phyloP scores from a whole-genome alignment of 1,140 invertebrate genomes.

The Drosophila melanogaster region DNA sequence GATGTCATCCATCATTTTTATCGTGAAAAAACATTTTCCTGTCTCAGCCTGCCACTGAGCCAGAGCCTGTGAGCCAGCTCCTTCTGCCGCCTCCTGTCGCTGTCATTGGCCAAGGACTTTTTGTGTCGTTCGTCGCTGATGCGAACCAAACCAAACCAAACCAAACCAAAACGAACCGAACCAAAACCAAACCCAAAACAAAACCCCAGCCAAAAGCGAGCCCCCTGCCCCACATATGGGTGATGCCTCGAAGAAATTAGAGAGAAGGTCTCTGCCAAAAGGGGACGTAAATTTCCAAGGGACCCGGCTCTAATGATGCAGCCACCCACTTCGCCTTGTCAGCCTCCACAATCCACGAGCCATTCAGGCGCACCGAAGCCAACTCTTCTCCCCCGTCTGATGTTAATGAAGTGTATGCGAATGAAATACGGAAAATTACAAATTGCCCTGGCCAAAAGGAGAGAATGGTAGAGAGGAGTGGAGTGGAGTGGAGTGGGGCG shows the following conservation, averaged over 20 bases:
- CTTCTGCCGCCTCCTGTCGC: constrained; percentile 47
- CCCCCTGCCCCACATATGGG: constrained; percentile 54
- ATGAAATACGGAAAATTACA: constrained; percentile 83
- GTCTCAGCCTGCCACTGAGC: constrained; percentile 75
- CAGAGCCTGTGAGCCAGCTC: constrained; percentile 37
- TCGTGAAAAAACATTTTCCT: constrained; percentile 84
- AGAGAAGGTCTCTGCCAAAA: constrained; percentile 77
- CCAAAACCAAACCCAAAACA: constrained; percentile 14
- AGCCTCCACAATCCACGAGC: constrained; percentile 31
- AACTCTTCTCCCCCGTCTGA: constrained; percentile 63
- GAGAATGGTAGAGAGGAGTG: constrained; percentile 1
- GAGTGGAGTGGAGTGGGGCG: not conserved
- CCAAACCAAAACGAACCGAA: constrained; percentile 12
- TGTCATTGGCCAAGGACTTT: constrained; percentile 82
- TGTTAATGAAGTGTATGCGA: constrained; percentile 83
- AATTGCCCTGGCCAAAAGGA: constrained; percentile 57
- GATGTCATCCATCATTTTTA: constrained; percentile 85
- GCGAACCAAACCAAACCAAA: constrained; percentile 36
- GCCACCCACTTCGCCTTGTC: constrained; percentile 47
- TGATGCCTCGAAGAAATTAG: constrained; percentile 76
- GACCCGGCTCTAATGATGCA: constrained; percentile 76
- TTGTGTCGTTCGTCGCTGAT: constrained; percentile 78
- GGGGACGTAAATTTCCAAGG: constrained; percentile 74
- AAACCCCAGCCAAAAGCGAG: constrained; percentile 16
- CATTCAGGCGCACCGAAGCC: constrained; percentile 69